Evolutionary conservation across 2,113 vertebrate species (phyloP), one percentile per base, ranked within the genome.

Genomic region (Pseudopipra pipra): DNA sequence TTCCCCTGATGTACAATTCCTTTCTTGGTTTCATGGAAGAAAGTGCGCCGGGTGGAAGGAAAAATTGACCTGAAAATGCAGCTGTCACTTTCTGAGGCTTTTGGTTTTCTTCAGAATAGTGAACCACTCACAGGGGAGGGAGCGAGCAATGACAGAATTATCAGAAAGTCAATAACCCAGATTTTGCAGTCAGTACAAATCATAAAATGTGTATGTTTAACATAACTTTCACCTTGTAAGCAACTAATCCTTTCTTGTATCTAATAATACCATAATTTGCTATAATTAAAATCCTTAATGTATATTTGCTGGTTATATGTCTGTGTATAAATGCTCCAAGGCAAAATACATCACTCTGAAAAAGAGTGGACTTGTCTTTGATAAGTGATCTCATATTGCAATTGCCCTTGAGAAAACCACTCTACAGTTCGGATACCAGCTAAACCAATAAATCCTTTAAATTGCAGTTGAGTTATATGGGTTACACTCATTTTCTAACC

Each of bases 371-470:
- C 31, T 74, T 87, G 81, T 76, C 82, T 74, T 96, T 92, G 67
- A 30, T 91, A 73, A 87, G 62, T 83, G 72, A 82, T 94, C 87
- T 91, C 21, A 37, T 91, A 55, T 58, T 91, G 35, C 92, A 88
- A 95, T 90, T 85, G 90, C 63, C 74, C 87, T 88, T 44, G 81
- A 96, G 92, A 95, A 97, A 97, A 92, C 51, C 77, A 47, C 52
- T 59, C 61, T 82, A 6, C 59, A 77, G 37, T 74, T 94, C 81
- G 94, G 37, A 41, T 74, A 66, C 54, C 68, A 80, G 49, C 49
- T 84, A 89, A 96, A 98, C 97, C 85, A 95, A 95, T 96, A 94
- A 94, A 72, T 6, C 7, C 33, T 84, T 90, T 90, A 91, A 93
- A 95, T 62, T 89, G 11, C 27, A 49, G 44, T 84, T 92, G 79